These are phyloP conservation scores for Cinclus mexicanus DNA, from an alignment of 2,113 vertebrate species.

Conservation along the genomic window DNA sequence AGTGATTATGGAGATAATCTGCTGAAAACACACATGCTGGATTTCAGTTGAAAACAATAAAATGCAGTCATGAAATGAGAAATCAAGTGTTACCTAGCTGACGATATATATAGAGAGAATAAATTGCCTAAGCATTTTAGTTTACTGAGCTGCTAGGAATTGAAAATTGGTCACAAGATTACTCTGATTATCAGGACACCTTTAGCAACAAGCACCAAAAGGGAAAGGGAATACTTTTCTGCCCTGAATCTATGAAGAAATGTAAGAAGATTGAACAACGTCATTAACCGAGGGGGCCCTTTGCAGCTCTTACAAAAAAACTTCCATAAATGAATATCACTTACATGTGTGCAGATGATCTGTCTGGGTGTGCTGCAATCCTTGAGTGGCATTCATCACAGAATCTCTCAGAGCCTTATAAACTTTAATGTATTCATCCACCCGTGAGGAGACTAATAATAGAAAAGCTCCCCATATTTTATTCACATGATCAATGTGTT, in stretches of 20 bases:
- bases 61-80: not conserved
- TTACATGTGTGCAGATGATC: not conserved
- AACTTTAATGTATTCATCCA: not conserved
- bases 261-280: not conserved
- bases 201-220: not conserved
- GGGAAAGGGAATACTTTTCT: not conserved
- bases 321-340: not conserved
- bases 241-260: not conserved
- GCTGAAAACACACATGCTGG: conserved; percentile 5
- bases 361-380: not conserved
- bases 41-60: conserved; percentile 60
- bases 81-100: conserved; percentile 13
- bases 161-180: conserved; percentile 34
- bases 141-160: conserved; percentile 20
- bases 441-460: not conserved
- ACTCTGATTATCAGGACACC: conserved; percentile 9
- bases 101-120: not conserved
- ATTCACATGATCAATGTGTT: not conserved
- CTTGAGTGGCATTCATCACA: not conserved
- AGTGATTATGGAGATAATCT: conserved; percentile 33
- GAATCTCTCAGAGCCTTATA: not conserved
- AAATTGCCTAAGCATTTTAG: conserved; percentile 32
- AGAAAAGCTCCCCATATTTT: not conserved
- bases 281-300: not conserved
- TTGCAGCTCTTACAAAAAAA: not conserved